Evolutionary conservation across 2,888 invertebrate genomes (phyloP), one percentile per base, ranked within the genome.

Genomic region (Ectemnius cavifrons): DNA sequence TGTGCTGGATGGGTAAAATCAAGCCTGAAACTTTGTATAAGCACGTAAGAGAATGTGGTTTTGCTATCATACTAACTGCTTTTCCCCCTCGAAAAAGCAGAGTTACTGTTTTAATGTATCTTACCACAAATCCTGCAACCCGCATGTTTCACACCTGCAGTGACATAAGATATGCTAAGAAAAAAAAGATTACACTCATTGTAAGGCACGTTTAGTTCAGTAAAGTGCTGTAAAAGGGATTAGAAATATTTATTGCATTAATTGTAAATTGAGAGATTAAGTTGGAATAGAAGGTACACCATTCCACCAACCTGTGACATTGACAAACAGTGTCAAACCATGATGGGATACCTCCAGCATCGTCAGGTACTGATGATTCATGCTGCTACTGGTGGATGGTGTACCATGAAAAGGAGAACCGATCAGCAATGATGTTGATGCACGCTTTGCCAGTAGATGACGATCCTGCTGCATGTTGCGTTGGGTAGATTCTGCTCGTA

Each of bases 81-180:
- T 91, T 91, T 91, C 91, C 91, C 91, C 91, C 91, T 91, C 91
- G 90, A 89, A 88, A 89, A 90, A 89, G 89, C 89, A 89, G 89
- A 90, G 78, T 85, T 75, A 83, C 81, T 81, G 79, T 82, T 77
- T 62, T 77, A 83, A 78, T 60, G 74, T 80, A 82, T 80, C 88
- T 89, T 89, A 89, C 89, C 89, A 79, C 83, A 78, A 63, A 56
- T 71, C 67, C 67, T 27, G 71, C 56, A 16, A 67, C 63, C 49
- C 13, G 61, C 69, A 70, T 58, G 62, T 67, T 71, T 67, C 59
- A 61, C 66, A 77, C 82, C 85, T 82, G 73, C 67, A 75, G 79
- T 71, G 77, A 75, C 66, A 78, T 74, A 46, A 49, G 63, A 78
- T 59, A 78, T 60, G 72, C 72, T 75, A 77, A 78, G 74, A 71